These are phyloP conservation scores for Anarrhichthys ocellatus DNA, from an alignment of 2,113 vertebrate genomes.

Conservation along the genomic window DNA sequence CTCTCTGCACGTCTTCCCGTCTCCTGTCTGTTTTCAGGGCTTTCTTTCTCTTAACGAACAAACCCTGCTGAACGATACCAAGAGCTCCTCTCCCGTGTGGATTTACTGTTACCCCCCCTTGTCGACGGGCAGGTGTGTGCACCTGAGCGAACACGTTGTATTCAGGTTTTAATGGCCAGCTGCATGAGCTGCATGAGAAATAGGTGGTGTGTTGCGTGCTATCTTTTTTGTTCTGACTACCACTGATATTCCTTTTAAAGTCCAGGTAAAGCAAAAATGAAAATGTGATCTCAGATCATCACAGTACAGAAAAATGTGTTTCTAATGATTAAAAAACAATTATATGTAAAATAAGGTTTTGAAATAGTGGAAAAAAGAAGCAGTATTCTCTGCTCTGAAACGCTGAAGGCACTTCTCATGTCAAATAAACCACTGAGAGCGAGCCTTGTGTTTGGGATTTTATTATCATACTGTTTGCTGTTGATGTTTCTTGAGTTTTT, in stretches of 20 bases:
- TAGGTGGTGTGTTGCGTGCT: not conserved
- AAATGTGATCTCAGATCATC: no score
- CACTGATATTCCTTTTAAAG: slow-evolving; percentile 4
- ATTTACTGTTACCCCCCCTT: slow-evolving; percentile 40
- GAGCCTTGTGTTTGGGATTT: no score
- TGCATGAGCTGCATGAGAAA: slow-evolving; percentile 59
- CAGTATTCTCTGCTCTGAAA: no score
- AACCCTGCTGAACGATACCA: slow-evolving; percentile 33
- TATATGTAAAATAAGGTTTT: no score
- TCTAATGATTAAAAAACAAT: no score
- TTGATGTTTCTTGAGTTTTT: no score
- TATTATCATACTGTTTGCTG: no score
- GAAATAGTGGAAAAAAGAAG: no score
- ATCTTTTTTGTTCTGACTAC: not conserved
- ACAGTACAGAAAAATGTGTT: no score
- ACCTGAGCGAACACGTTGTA: slow-evolving; percentile 48
- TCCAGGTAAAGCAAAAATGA: no score
- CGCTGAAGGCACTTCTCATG: no score
- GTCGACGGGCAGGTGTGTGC: slow-evolving; percentile 40
- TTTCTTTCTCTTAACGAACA: slow-evolving; percentile 33
- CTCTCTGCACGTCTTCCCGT: slow-evolving; percentile 25
- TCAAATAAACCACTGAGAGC: no score
- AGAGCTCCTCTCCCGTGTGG: slow-evolving; percentile 35
- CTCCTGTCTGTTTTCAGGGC: slow-evolving; percentile 38
- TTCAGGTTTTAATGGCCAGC: slow-evolving; percentile 25